Base-by-base conservation (phyloP, 2,888 invertebrate species). In the Aleiodes testaceus region DNA sequence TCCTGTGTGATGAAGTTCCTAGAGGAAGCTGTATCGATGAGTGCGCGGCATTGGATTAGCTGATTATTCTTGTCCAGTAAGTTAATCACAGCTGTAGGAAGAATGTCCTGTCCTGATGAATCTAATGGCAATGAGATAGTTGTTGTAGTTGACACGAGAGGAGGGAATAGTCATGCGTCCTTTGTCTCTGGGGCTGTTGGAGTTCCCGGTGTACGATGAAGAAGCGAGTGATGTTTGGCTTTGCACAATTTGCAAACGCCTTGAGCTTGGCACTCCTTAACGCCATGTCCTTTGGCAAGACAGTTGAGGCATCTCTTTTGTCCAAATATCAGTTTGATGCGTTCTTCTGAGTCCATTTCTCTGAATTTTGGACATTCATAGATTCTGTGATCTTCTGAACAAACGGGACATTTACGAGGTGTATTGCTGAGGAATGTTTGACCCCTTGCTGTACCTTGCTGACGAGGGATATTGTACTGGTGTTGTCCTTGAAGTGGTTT, bases 221-320 rank as follows among this genome's bases (percentile, higher is more conserved):
- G 22, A n/a, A 47, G 16, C 9, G 64, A 18, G 12, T 64, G 64
- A 9, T 64, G 64, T 47, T 47, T 64, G 7, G n/a, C 18, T 1
- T 64, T 45, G 20, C 64, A 64, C 6, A 7, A 9, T 45, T 12
- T n/a, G 26, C 64, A 64, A 20, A 12, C 4, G 22, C 64, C 26
- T 36, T 36, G 3, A 9, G 14, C 44, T 6, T 20, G 3, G 14
- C 49, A 64, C 4, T 64, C 22, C 14, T 26, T 22, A 16, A n/a
- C 20, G 3, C 3, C 2, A 47, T 64, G 64, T 4, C 64, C 64
- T 47, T 16, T 26, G 1, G 14, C 64, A 7, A 64, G 26, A 5
- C 64, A 64, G 9, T 64, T 64, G 26, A 47, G 26, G 12, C 64
- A 64, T 3, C 20, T 2, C 12, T 26, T 14, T 6, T n/a, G 3